A percentile compares a stretch with the other conserved stretches of the same genome.
Conservation (phyloP, 2,113 vertebrate genomes). For the Pelobates fuscus region DNA sequence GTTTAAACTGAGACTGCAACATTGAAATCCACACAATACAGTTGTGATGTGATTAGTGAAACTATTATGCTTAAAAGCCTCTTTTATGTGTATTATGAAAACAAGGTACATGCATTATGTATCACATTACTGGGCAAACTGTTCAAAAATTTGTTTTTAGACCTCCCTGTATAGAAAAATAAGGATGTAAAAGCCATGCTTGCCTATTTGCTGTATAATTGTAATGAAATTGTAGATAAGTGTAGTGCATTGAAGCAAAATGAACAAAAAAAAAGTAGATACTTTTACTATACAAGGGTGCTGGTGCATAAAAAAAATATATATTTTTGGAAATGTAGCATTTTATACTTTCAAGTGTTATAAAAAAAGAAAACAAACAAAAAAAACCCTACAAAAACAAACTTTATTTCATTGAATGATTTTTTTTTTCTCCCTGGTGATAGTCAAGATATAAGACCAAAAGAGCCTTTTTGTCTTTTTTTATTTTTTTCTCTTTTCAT, state of each 20-base stretch:
- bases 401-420: constrained; percentile 92
- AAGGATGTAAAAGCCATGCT: constrained; percentile 96
- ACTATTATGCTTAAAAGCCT: constrained; percentile 67
- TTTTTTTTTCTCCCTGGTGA: constrained; percentile 86
- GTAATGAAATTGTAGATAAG: constrained; percentile 91
- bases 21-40: constrained; percentile 54
- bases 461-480: constrained; percentile 83
- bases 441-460: constrained; percentile 89
- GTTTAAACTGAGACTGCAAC: constrained; percentile 70
- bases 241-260: constrained; percentile 83
- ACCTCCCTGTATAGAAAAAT: constrained; percentile 85
- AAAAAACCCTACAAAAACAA: constrained; percentile 89
- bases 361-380: constrained; percentile 72
- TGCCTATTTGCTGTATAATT: constrained; percentile 91
- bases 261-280: constrained; percentile 80
- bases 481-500: constrained; percentile 55
- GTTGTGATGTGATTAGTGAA: constrained; percentile 66
- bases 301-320: constrained; percentile 88
- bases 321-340: constrained; percentile 92
- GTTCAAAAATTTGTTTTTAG: constrained; percentile 79
- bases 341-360: constrained; percentile 96
- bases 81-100: constrained; percentile 67
- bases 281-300: constrained; percentile 88
- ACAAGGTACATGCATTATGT: constrained; percentile 88
- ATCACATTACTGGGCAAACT: constrained; percentile 85